A percentile compares a stretch with the other conserved stretches of the same genome.
Evolutionary conservation across 2,797 vertebrate species (phyloP).

Genomic region (Meda fulgida): DNA sequence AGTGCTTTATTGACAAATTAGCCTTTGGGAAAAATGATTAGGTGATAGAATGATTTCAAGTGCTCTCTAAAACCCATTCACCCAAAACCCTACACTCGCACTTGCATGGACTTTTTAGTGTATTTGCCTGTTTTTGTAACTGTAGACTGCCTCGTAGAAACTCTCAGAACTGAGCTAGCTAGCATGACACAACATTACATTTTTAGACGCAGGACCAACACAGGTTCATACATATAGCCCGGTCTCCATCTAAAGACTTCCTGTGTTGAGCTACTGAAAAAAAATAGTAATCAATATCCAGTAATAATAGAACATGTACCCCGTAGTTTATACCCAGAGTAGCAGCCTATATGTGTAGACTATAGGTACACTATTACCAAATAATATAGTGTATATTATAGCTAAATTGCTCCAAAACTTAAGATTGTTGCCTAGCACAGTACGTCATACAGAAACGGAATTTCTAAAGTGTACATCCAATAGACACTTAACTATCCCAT

Average conservation of each 20-base stretch:
- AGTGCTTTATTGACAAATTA: constrained; percentile 45
- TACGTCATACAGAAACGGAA: no score
- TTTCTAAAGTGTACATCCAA: no score
- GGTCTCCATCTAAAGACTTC: background rate
- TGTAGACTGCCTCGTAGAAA: background rate
- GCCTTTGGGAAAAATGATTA: constrained; percentile 30
- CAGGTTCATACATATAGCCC: background rate
- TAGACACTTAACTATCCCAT: background rate
- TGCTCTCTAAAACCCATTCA: constrained; percentile 34
- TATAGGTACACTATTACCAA: background rate
- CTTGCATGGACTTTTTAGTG: background rate
- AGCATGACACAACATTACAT: constrained; percentile 1
- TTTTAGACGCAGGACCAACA: background rate
- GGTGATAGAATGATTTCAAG: constrained; percentile 26
- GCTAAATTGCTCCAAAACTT: no score
- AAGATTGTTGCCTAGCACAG: no score
- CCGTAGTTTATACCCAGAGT: no score
- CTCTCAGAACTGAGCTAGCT: background rate
- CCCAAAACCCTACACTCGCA: background rate
- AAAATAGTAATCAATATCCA: no score
- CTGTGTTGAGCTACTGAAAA: background rate
- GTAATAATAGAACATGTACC: no score
- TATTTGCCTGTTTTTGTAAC: background rate
- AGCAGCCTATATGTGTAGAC: background rate
- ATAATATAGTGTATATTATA: no score